These are phyloP conservation scores for Ennomos erosarius DNA, from an alignment of 2,888 invertebrate genomes.

Conservation along the genomic window DNA sequence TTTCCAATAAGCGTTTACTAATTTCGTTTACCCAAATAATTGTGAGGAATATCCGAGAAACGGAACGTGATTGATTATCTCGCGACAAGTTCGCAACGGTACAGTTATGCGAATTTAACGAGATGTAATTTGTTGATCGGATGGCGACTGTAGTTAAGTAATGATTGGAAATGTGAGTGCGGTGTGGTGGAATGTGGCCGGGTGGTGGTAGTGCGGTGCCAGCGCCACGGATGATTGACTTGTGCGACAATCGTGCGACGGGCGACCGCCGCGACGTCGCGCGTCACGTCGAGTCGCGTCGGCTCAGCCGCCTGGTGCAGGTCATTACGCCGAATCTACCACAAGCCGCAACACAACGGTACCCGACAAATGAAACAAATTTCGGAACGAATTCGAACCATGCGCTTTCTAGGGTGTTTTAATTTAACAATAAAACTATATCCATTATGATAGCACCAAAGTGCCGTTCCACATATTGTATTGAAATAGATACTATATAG, in stretches of 20 bases:
- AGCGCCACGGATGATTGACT: conserved; percentile 56
- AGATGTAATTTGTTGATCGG: conserved; percentile 52
- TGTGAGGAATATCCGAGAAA: conserved; percentile 15
- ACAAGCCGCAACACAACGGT: conserved; percentile 59
- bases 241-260: conserved; percentile 58
- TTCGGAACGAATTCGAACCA: conserved; percentile 57
- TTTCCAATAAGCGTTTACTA: conserved; percentile 14
- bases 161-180: conserved; percentile 32
- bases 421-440: conserved; percentile 36
- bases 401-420: conserved; percentile 40
- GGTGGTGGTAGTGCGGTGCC: conserved; percentile 34
- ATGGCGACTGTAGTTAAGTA: conserved; percentile 20
- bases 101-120: conserved; percentile 49
- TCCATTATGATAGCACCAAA: conserved; percentile 30
- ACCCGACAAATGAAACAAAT: conserved; percentile 51
- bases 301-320: conserved; percentile 27
- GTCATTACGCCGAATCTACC: conserved; percentile 45
- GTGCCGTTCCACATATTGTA: conserved; percentile 37
- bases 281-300: conserved; percentile 44
- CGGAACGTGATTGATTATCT: conserved; percentile 38
- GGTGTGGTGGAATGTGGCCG: conserved; percentile 29
- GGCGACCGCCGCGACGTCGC: conserved; percentile 52
- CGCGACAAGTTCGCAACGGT: conserved; percentile 43
- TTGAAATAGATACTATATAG: conserved; percentile 35
- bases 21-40: conserved; percentile 22